Conservation (phyloP, 2,888 invertebrate species). For the Lasioglossum leucozonium region DNA sequence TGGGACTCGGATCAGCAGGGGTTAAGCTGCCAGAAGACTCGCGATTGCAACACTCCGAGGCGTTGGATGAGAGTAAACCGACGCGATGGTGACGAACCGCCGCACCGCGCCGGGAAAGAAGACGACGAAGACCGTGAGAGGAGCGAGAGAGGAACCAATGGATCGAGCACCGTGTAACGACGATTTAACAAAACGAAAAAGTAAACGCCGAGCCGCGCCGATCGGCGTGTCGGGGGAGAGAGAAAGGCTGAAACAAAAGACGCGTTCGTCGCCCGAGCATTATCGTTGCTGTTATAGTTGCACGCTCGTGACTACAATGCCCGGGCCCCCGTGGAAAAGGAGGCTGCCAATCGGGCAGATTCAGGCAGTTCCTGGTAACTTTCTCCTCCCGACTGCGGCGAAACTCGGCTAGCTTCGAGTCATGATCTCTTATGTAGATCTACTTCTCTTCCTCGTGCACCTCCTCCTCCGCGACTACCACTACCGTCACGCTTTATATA, state of each 20-base stretch:
- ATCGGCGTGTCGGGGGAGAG: not conserved
- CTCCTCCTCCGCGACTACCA: slow-evolving; percentile 23
- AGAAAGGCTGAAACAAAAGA: slow-evolving; percentile 59
- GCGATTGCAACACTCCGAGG: slow-evolving; percentile 45
- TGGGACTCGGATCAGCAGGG: slow-evolving; percentile 56
- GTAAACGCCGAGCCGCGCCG: not conserved
- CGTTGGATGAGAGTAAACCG: slow-evolving; percentile 26
- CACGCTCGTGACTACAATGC: slow-evolving; percentile 77
- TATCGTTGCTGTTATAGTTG: slow-evolving; percentile 71
- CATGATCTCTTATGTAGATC: slow-evolving; percentile 81
- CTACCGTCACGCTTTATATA: slow-evolving; percentile 31
- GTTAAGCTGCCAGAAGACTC: slow-evolving; percentile 53
- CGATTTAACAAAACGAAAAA: slow-evolving; percentile 12
- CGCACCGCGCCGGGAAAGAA: not conserved
- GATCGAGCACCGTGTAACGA: slow-evolving; percentile 41
- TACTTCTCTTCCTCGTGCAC: slow-evolving; percentile 58
- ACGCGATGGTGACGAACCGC: slow-evolving; percentile 9
- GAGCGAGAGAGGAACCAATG: slow-evolving; percentile 1
- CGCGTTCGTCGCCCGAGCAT: slow-evolving; percentile 67
- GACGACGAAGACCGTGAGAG: not conserved
- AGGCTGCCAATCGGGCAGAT: slow-evolving; percentile 78
- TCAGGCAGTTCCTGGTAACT: slow-evolving; percentile 79
- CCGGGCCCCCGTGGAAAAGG: slow-evolving; percentile 69
- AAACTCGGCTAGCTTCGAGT: slow-evolving; percentile 80
- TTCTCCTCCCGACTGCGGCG: slow-evolving; percentile 77